These are phyloP conservation scores for Biston betularia DNA, from an alignment of 2,888 invertebrate species.

Conservation along the genomic window DNA sequence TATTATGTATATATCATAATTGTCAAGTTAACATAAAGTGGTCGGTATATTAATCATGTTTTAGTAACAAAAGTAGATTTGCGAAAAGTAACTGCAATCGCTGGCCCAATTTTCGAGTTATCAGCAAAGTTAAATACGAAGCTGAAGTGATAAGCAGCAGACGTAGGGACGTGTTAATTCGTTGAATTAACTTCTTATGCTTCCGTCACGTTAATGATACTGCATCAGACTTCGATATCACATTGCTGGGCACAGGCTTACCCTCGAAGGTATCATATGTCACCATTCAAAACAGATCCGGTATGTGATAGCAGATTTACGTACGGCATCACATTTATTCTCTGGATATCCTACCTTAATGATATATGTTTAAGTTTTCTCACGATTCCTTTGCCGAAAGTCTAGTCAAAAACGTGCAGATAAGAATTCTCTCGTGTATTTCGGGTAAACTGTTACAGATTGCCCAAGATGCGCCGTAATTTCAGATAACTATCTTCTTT, in stretches of 20 bases:
- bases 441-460: constrained; percentile 51
- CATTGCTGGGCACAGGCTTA: no score
- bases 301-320: no score
- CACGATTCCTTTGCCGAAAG: no score
- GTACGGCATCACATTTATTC: no score
- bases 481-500: constrained; percentile 62
- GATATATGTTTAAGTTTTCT: no score
- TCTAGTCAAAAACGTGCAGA: constrained; percentile 27
- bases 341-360: no score
- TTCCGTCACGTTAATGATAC: constrained; percentile 20
- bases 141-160: constrained; percentile 60
- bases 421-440: constrained; percentile 49
- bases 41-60: constrained; percentile 28
- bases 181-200: constrained; percentile 11
- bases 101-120: constrained; percentile 76
- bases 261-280: no score
- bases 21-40: neutral
- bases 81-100: constrained; percentile 67
- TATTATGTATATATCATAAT: neutral
- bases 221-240: neutral
- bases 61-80: constrained; percentile 48
- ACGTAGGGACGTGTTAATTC: constrained; percentile 48
- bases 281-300: no score
- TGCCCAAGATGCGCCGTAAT: constrained; percentile 63
- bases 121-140: constrained; percentile 73